Evolutionary conservation across 37 sponge, comb jelly and placozoan genomes (phyloP), one percentile per base, ranked within the genome.

Genomic region (Halichondria panicea): DNA sequence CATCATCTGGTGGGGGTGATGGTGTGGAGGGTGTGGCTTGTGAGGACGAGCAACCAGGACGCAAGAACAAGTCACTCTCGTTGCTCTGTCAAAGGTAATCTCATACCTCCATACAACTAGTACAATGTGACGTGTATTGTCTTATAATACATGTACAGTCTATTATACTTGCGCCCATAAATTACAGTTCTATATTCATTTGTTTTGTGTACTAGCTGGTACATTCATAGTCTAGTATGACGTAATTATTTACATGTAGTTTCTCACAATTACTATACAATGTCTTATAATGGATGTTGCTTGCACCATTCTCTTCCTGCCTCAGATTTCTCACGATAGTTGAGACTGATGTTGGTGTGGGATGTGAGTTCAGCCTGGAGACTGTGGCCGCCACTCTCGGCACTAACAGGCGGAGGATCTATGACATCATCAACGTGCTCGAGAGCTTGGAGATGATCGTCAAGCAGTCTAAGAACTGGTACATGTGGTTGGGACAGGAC

Each of bases 371-470:
- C 73, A 84, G 86, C 63, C 68, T 90, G 70, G 91, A 90, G 50
- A 70, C 65, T 13, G 80, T 90, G 70, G 76, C 91, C 5, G 53
- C 71, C 46, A 70, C 55, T 3, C 71, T 90, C 2, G 89, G 76
- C 22, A 87, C 89, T n/a, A 91, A 95, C 43, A 72, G 95, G 2
- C 79, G 95, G 2, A 50, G 95, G 31, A 88, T 95, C 45, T 95
- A 95, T 65, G 95, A 95, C 68, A 95, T 95, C 37, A 82, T 95
- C 69, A 95, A 95, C 64, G 92, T 95, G 19, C 80, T 95, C 39
- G 95, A 95, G 79, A 89, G 88, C 19, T 38, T 95, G 75, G 95
- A 95, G 55, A 85, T 95, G 86, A 83, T 83, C 0, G 68, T 61
- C n/a, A 86, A 91, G 46, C 84, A 83, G 45, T 81, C 86, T 34